A percentile compares a stretch with the other conserved stretches of the same genome.
Evolutionary conservation across 2,888 invertebrate genomes (phyloP).

Genomic region (Oconnorella tubifera): DNA sequence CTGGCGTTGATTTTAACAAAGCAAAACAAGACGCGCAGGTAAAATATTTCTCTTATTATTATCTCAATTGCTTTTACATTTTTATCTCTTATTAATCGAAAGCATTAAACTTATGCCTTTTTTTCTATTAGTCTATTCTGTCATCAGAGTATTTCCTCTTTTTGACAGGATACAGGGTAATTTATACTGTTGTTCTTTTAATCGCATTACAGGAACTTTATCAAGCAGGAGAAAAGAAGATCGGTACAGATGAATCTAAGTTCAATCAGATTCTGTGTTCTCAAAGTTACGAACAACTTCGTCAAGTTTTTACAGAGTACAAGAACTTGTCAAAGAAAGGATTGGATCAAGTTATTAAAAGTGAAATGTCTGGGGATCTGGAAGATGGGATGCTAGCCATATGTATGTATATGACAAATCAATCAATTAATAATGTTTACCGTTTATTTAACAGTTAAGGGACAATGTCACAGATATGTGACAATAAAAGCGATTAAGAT

Average conservation of each 20-base stretch:
- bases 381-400: constrained; percentile 78
- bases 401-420: constrained; percentile 60
- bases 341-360: constrained; percentile 35
- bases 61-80: no score
- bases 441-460: background rate
- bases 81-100: no score
- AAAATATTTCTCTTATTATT: background rate
- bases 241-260: constrained; percentile 54
- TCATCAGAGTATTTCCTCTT: no score
- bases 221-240: constrained; percentile 48
- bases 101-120: no score
- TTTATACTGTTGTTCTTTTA: no score
- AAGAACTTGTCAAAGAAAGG: constrained; percentile 68
- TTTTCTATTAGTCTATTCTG: no score
- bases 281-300: constrained; percentile 82
- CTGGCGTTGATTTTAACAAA: constrained; percentile 67
- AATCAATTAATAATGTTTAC: no score
- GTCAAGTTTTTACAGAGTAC: constrained; percentile 69
- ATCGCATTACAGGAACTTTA: constrained; percentile 35
- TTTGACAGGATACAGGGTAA: no score
- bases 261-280: constrained; percentile 57
- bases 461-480: no score
- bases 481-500: no score
- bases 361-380: constrained; percentile 71
- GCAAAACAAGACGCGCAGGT: constrained; percentile 79